Evolutionary conservation across 2,888 invertebrate species (phyloP).

Genomic region (Melolontha melolontha): DNA sequence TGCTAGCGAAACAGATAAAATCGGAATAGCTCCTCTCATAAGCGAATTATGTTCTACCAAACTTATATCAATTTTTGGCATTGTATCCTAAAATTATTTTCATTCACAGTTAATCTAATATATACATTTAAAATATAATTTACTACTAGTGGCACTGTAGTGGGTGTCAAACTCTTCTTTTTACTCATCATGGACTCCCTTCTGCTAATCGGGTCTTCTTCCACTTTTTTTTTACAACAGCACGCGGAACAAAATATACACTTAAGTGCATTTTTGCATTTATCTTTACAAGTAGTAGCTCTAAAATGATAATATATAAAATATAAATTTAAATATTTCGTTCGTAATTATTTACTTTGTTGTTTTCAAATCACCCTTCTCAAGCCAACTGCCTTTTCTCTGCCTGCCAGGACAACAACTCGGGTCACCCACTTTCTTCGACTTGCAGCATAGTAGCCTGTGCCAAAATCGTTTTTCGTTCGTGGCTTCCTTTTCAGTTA

Average conservation of each 20-base stretch:
- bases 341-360: conserved; percentile 24
- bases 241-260: conserved; percentile 57
- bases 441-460: conserved; percentile 61
- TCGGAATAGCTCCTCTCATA: conserved; percentile 93
- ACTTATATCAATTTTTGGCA: conserved; percentile 80
- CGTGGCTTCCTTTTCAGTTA: conserved; percentile 62
- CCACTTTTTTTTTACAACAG: conserved; percentile 51
- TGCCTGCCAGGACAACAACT: conserved; percentile 61
- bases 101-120: not conserved
- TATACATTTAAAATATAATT: conserved; percentile 12
- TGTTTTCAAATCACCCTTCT: conserved; percentile 68
- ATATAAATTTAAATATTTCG: not conserved
- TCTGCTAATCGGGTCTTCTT: conserved; percentile 68
- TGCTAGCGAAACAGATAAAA: conserved; percentile 87
- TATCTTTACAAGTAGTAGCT: conserved; percentile 41
- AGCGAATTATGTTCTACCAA: conserved; percentile 86
- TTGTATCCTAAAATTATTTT: conserved; percentile 72
- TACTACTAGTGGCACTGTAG: conserved; percentile 72
- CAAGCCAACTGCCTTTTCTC: conserved; percentile 66
- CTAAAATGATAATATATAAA: conserved; percentile 27
- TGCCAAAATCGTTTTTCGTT: conserved; percentile 58
- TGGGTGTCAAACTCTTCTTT: conserved; percentile 75
- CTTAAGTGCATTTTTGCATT: conserved; percentile 54
- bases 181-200: conserved; percentile 75
- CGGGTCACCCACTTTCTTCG: conserved; percentile 67